A percentile compares a stretch with the other conserved stretches of the same genome.
Conservation (phyloP, 1,140 invertebrate genomes). For the Drosophila fuyamai region DNA sequence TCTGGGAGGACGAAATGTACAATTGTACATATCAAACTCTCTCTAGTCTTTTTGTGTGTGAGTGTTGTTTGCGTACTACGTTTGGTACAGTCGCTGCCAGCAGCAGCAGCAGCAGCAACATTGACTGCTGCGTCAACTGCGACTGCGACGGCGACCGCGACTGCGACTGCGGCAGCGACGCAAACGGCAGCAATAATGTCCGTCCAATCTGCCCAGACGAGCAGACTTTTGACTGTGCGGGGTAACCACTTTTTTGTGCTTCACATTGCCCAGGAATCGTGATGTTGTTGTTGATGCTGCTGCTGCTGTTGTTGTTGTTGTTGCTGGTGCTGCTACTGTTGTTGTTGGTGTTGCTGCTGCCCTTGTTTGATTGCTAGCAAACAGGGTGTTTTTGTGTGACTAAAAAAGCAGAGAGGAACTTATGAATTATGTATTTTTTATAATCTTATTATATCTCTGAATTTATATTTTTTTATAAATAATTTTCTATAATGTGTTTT, state of each 20-base stretch:
- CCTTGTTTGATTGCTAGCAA: constrained; percentile 73
- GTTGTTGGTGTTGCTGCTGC: constrained; percentile 35
- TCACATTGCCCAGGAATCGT: constrained; percentile 48
- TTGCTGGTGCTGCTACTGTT: constrained; percentile 29
- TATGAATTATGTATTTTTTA: background rate
- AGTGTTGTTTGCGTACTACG: constrained; percentile 63
- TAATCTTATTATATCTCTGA: background rate
- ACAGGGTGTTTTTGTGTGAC: constrained; percentile 58
- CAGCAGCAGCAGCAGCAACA: constrained; percentile 31
- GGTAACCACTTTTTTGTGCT: constrained; percentile 80
- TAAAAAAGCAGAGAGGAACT: background rate
- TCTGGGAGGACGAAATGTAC: constrained; percentile 28
- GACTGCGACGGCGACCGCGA: constrained; percentile 39
- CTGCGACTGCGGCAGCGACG: constrained; percentile 36
- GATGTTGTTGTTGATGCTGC: constrained; percentile 44
- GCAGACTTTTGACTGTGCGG: constrained; percentile 79
- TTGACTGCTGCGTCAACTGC: constrained; percentile 16
- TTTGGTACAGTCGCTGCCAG: constrained; percentile 76
- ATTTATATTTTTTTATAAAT: background rate
- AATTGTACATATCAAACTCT: constrained; percentile 42
- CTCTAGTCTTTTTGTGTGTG: constrained; percentile 32
- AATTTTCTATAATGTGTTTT: background rate
- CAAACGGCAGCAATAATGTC: constrained; percentile 65
- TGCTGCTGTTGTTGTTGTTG: constrained; percentile 25
- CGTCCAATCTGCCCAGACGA: constrained; percentile 73